Conservation (phyloP, 2,797 vertebrate species). For the Lepus oiostolus region DNA sequence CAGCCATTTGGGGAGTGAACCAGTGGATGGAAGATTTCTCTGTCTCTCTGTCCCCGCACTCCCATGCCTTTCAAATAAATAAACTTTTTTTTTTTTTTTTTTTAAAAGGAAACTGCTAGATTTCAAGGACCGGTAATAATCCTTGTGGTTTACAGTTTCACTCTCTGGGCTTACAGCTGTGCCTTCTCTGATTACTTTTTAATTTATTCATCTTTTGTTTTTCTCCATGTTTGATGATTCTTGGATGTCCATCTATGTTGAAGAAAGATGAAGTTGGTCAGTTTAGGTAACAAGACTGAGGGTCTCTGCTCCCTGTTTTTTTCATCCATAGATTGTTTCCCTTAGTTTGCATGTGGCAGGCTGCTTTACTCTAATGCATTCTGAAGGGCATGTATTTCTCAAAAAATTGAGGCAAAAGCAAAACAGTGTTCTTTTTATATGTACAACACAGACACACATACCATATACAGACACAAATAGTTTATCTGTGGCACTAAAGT, state of each 20-base stretch:
- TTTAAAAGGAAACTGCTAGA: background rate
- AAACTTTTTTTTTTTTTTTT: too few relatives aligned
- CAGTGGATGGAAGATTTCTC: too few relatives aligned
- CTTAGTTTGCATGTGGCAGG: background rate
- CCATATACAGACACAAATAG: background rate
- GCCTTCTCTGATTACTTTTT: background rate
- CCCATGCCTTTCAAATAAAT: too few relatives aligned
- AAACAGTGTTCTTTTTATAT: background rate
- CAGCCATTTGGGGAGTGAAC: too few relatives aligned
- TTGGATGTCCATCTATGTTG: conserved; percentile 20
- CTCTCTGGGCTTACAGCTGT: background rate
- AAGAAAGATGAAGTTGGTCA: conserved; percentile 52
- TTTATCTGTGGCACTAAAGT: conserved; percentile 37
- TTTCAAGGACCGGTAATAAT: conserved; percentile 47
- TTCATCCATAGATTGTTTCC: conserved; percentile 33
- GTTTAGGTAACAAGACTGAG: conserved; percentile 1
- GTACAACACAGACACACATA: background rate
- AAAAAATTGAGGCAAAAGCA: background rate
- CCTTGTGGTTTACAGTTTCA: background rate
- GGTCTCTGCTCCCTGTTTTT: conserved; percentile 49
- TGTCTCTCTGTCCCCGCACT: too few relatives aligned
- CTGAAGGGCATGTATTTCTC: background rate
- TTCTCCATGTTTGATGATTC: background rate
- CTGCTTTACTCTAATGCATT: conserved; percentile 14
- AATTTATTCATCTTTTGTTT: conserved; percentile 22